A percentile compares a stretch with the other conserved stretches of the same genome.
phyloP scores from a whole-genome alignment of 2,113 vertebrate genomes.

The Ploceus nigricollis region DNA sequence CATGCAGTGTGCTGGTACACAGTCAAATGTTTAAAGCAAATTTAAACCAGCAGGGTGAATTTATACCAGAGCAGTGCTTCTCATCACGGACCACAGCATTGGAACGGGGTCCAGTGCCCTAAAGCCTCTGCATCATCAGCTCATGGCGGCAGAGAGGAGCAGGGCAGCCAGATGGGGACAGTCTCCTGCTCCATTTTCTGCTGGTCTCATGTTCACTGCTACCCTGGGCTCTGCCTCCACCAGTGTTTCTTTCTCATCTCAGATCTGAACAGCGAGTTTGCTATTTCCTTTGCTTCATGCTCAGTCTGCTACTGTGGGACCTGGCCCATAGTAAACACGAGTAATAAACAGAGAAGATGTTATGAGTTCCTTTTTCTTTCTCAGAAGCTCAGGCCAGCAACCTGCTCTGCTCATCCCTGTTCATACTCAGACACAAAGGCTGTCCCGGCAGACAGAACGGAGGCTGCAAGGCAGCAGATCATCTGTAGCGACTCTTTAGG shows the following conservation, averaged over 20 bases:
- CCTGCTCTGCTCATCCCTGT: neutral
- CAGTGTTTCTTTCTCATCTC: neutral
- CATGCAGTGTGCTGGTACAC: neutral
- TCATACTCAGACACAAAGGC: neutral
- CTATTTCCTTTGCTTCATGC: neutral
- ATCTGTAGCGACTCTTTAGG: fast-evolving
- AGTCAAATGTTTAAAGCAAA: neutral
- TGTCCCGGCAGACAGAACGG: neutral
- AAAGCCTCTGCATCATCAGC: neutral
- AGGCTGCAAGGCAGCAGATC: neutral
- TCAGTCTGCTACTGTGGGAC: neutral
- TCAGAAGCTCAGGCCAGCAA: neutral
- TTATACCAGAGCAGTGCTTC: neutral
- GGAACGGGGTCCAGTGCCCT: neutral
- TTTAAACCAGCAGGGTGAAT: neutral
- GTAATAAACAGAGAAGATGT: neutral
- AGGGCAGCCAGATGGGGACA: neutral
- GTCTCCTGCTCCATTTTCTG: neutral
- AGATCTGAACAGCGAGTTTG: neutral
- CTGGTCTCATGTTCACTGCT: neutral
- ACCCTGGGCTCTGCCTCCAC: neutral
- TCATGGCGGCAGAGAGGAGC: neutral
- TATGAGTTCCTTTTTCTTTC: neutral
- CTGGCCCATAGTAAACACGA: neutral
- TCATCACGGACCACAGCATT: neutral